Base-by-base conservation (phyloP, 2,113 vertebrate species). In the Dromaius novaehollandiae region DNA sequence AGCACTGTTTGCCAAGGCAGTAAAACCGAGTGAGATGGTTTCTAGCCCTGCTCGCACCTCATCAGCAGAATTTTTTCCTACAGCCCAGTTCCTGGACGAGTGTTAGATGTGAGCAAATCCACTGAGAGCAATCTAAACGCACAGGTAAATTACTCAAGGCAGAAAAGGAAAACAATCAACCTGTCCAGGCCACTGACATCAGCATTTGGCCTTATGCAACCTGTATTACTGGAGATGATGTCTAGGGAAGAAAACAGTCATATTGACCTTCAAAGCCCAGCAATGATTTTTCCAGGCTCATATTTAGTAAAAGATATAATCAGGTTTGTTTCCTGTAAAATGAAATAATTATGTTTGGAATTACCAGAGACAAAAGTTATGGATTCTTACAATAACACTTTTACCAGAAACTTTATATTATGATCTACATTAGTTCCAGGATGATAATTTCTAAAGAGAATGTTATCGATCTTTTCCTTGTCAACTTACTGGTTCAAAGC, bases 61-160 rank as follows among this genome's bases (percentile, higher is more conserved):
- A 94, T 94, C 91, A 97, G 71, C 30, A 86, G 40, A 65, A 74
- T 58, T 91, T 71, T 55, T 91, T 94, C 82, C 84, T 79, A 71
- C 38, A 93, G 66, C 53, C 53, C 42, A 24, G n/a, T 20, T 91
- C 56, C 66, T 69, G 78, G 28, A 73, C 0, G 1, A 86, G 44
- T 26, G 38, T 76, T 89, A 63, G 48, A 63, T 40, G 38, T 50
- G 79, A 89, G 50, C 30, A 93, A 93, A 89, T 65, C 84, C 82
- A 82, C 19, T 0, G 9, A 82, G 74, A 16, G 19, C 78, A 82
- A 82, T 95, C 56, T 82, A 85, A 95, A 91, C 69, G 21, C 74
- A 89, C 51, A 90, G 77, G 60, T 92, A 38, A 38, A 82, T 83
- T 84, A 75, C 82, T 89, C 53, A 58, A 77, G 32, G 63, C 25